phyloP scores from a whole-genome alignment of 2,797 vertebrate genomes.

The Pipistrellus kuhlii region DNA sequence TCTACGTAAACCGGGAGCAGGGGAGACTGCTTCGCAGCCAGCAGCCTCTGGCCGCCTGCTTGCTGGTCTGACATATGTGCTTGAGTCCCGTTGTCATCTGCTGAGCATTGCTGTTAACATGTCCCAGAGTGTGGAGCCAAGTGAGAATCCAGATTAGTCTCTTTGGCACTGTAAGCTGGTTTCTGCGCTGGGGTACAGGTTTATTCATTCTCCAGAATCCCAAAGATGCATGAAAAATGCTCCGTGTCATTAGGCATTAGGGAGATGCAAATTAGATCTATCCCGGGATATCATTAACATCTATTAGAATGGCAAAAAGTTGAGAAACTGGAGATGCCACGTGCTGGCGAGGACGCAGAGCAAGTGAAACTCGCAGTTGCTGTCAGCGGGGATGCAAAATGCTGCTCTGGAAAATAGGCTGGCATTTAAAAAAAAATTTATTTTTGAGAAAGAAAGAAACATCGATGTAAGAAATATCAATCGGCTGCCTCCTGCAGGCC shows the following conservation, averaged over 20 bases:
- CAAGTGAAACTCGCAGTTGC: background rate
- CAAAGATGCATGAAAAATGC: background rate
- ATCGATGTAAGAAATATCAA: background rate
- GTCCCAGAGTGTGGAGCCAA: background rate
- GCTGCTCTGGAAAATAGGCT: background rate
- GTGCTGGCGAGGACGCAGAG: background rate
- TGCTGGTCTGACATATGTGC: background rate
- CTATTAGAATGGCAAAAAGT: background rate
- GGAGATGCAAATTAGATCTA: conserved; percentile 13
- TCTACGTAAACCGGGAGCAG: background rate
- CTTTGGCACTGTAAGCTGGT: background rate
- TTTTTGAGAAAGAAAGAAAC: background rate
- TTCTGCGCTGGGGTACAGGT: background rate
- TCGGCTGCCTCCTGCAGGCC: background rate
- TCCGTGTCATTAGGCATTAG: background rate
- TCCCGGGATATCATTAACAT: background rate
- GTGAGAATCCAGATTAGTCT: background rate
- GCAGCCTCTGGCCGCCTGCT: background rate
- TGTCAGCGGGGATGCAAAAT: background rate
- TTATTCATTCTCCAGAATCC: conserved; percentile 23
- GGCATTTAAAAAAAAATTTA: background rate
- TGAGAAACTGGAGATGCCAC: background rate
- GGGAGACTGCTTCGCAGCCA: background rate
- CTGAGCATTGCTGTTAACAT: background rate
- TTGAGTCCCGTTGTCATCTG: conserved; percentile 23